Base-by-base conservation (phyloP, 2,797 vertebrate genomes). In the Neostethus bicornis region DNA sequence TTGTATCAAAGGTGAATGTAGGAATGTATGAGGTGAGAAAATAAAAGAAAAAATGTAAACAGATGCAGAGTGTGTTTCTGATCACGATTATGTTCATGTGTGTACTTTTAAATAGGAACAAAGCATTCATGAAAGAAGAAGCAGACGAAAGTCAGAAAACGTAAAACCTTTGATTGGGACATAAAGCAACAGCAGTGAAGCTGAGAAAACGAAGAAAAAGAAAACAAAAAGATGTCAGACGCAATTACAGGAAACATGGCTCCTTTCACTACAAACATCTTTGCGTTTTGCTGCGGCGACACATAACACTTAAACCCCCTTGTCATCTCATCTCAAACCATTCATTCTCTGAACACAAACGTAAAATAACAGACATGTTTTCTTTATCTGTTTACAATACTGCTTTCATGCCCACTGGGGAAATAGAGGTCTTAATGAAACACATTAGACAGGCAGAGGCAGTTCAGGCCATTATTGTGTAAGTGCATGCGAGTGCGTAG, bases 161-260 rank as follows among this genome's bases (percentile, higher is more conserved):
- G 75, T 34, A 75, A 79, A 75, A 64, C 61, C 79, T 86, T 85
- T 88, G 82, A 87, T 83, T 70, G 56, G 56, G 52, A 70, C 66
- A 80, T 48, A 78, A 80, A 81, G 84, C 77, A 78, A 75, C 45
- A 32, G 37, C 61, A 61, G 65, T 66, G 55, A 69, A 80, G 79
- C 43, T 1, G 7, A 62, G 65, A 69, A 29, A 73, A 57, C 57
- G 53, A 72, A 49, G 52, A 71, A 31, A 31, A 12, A 31, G 11
- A 70, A 72, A 82, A 80, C 69, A 78, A 57, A 70, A 75, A 72
- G 48, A 80, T 45, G 70, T 84, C 73, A 78, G 69, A 81, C 64
- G 78, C 83, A 75, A 83, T 89, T 86, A 84, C 75, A 14, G 65
- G 1, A 20, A 78, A 81, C 80, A 86, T 13, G 62, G 37, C 78